These are phyloP conservation scores for Saccopteryx bilineata DNA, from an alignment of 2,113 vertebrate genomes.

Conservation along the genomic window DNA sequence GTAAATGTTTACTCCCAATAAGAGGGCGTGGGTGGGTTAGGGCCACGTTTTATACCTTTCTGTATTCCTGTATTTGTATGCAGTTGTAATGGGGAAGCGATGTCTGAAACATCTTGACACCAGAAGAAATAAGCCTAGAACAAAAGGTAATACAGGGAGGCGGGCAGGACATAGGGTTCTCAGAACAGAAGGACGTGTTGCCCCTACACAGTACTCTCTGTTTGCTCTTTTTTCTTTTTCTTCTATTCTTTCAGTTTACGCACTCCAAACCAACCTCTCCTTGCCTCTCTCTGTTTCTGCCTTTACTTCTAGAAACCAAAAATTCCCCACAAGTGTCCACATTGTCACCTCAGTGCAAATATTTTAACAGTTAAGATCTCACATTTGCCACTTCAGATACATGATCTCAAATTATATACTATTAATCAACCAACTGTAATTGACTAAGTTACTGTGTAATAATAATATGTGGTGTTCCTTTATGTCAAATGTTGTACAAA, in stretches of 20 bases:
- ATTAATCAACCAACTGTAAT: background rate
- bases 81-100: background rate
- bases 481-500: background rate
- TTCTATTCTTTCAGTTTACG: background rate
- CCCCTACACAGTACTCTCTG: background rate
- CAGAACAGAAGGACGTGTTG: background rate
- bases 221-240: background rate
- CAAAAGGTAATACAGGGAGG: background rate
- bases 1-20: background rate
- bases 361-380: background rate
- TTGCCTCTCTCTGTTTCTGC: background rate
- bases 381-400: background rate
- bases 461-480: background rate
- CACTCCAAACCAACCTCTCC: background rate
- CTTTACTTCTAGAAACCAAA: slow-evolving; percentile 34
- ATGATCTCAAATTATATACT: background rate
- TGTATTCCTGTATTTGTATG: background rate
- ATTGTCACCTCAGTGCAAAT: background rate
- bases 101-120: background rate
- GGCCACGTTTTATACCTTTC: background rate
- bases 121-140: background rate
- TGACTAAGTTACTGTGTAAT: background rate
- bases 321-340: background rate
- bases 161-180: background rate
- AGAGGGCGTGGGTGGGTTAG: background rate